Conservation (phyloP, 1,140 invertebrate genomes). For the Proctacanthus coquilletti region DNA sequence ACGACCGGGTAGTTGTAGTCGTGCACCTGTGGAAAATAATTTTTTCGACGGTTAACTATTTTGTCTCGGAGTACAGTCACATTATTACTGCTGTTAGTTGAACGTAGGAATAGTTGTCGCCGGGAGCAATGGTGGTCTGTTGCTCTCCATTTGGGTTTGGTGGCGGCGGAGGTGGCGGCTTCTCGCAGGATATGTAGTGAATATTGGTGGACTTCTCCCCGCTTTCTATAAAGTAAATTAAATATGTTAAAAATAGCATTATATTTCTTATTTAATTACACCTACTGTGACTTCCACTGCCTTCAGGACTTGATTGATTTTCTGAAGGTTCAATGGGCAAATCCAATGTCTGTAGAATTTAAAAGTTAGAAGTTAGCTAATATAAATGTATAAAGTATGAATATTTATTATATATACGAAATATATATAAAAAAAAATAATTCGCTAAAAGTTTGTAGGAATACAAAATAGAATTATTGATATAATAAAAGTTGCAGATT, state of each 20-base stretch:
- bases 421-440: not conserved
- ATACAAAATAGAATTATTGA: not conserved
- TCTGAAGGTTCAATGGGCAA: slow-evolving; percentile 58
- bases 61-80: too few species aligned
- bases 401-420: slow-evolving; percentile 2
- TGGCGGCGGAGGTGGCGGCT: slow-evolving; percentile 30
- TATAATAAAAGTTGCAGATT: too few species aligned
- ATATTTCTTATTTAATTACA: slow-evolving; percentile 2
- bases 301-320: slow-evolving; percentile 32
- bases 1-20: slow-evolving; percentile 71
- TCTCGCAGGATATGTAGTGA: slow-evolving; percentile 31
- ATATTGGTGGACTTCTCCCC: slow-evolving; percentile 21
- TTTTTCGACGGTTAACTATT: slow-evolving; percentile 8
- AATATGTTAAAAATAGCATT: too few species aligned
- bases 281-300: slow-evolving; percentile 30
- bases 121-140: slow-evolving; percentile 20
- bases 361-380: slow-evolving; percentile 7
- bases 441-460: not conserved
- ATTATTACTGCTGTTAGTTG: slow-evolving; percentile 53
- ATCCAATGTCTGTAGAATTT: slow-evolving; percentile 50
- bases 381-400: slow-evolving; percentile 8
- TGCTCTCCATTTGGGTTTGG: slow-evolving; percentile 24
- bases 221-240: slow-evolving; percentile 9
- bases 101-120: slow-evolving; percentile 69
- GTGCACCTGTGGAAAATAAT: slow-evolving; percentile 30